Conservation (phyloP, 1,140 invertebrate species). For the Eupristina koningsbergeri region DNA sequence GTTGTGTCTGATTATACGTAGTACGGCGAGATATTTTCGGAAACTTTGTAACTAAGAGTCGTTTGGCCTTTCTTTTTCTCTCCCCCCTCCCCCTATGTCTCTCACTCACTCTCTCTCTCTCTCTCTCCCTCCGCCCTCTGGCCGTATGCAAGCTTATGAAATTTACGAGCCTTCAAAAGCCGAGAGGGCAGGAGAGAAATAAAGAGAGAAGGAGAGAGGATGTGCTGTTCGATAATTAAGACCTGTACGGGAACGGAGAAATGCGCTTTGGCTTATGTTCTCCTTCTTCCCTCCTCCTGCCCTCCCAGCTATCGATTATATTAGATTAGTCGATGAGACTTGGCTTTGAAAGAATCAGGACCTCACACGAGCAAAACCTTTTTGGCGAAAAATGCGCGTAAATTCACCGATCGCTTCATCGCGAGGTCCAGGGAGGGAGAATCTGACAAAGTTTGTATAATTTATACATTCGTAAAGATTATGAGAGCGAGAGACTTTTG, state of each 20-base stretch:
- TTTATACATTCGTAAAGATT: constrained; percentile 47
- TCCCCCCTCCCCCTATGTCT: neutral
- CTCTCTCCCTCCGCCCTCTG: constrained; percentile 25
- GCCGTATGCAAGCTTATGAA: constrained; percentile 44
- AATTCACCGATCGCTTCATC: constrained; percentile 41
- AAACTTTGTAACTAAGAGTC: constrained; percentile 55
- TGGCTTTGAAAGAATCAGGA: constrained; percentile 17
- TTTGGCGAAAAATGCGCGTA: constrained; percentile 20
- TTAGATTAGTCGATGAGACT: constrained; percentile 42
- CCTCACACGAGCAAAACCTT: constrained; percentile 43
- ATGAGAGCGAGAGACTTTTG: constrained; percentile 31
- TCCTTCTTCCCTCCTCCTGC: no score
- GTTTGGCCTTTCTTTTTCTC: constrained; percentile 36
- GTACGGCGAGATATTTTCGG: constrained; percentile 54
- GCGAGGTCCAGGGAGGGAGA: neutral
- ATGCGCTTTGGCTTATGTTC: constrained; percentile 30
- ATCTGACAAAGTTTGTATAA: constrained; percentile 48
- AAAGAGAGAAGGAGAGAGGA: constrained; percentile 13
- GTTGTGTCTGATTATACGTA: neutral
- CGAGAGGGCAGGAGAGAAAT: neutral
- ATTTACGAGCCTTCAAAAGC: constrained; percentile 41
- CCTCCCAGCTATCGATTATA: constrained; percentile 43
- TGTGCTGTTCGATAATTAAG: constrained; percentile 46
- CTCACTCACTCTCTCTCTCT: no score
- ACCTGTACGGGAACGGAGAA: constrained; percentile 30